Evolutionary conservation across 2,113 vertebrate genomes (phyloP), one percentile per base, ranked within the genome.

Genomic region (Aspidoscelis tigris): DNA sequence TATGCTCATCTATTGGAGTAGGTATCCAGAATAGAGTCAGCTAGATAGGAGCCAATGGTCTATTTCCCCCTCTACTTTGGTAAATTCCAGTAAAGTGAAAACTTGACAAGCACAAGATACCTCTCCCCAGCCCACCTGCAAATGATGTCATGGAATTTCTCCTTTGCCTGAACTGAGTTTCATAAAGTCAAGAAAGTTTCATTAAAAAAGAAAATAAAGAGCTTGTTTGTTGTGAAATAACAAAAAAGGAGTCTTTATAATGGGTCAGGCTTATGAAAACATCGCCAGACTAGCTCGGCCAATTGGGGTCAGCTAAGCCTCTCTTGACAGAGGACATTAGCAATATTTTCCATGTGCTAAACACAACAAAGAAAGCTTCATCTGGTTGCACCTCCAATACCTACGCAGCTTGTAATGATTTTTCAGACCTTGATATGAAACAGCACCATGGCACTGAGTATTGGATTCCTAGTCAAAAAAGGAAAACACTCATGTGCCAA

Each of bases 81-180:
- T 74, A 65, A 82, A 83, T 55, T 47, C 80, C 66, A 84, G 61
- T 44, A 65, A 89, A 79, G 75, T 65, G 21, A 89, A 84, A 91
- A 84, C 33, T 61, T 92, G 83, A 81, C 7, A 0, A 66, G 78
- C 61, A 88, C n/a, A 88, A 89, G 88, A 89, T 90, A 81, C 71
- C 77, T 86, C 79, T 87, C 88, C 83, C 79, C 75, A 84, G 85
- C 85, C 92, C 95, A 96, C 95, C 95, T 97, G 95, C 86, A 90
- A 87, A 86, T 93, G 94, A 88, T 84, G 93, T 92, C 93, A 94
- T 94, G 95, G 96, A 95, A 96, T 93, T 93, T 95, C 91, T 94
- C 81, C 7, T 47, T 93, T 91, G 87, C 87, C 74, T 82, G 16
- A 10, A 18, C 89, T 83, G 86, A 92, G 88, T 74, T 92, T 91